Conservation (phyloP, 2,888 invertebrate species). For the Lasioglossum pauxillum region DNA sequence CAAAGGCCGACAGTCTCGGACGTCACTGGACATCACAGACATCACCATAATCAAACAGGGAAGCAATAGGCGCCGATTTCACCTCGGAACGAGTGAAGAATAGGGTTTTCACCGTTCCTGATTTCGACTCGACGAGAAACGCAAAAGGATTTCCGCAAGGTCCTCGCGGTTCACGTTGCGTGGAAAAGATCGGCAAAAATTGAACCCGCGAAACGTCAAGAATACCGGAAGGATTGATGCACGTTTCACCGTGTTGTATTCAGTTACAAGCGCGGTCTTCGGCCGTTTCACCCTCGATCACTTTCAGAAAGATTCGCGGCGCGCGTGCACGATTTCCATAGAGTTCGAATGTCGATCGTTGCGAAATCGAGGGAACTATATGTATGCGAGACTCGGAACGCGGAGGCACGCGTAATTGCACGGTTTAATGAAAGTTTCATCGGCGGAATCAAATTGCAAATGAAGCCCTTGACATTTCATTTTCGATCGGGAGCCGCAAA, state of each 20-base stretch:
- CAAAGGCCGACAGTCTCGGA: neutral
- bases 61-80: neutral
- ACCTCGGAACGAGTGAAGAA: neutral
- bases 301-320: neutral
- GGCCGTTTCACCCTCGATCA: neutral
- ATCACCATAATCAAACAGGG: neutral
- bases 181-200: neutral
- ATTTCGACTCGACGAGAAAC: neutral
- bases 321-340: neutral
- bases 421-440: constrained; percentile 25
- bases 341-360: neutral
- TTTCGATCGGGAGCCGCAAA: neutral
- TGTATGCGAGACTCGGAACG: constrained; percentile 6
- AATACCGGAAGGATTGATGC: constrained; percentile 10
- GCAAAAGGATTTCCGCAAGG: neutral
- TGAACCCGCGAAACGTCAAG: neutral
- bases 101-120: neutral
- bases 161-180: neutral
- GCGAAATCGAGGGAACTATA: neutral
- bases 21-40: neutral
- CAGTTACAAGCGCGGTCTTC: neutral
- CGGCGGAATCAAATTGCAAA: constrained; percentile 20
- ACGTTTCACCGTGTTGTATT: constrained; percentile 4
- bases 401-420: constrained; percentile 9
- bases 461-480: constrained; percentile 35